These are phyloP conservation scores for Lota lota DNA, from an alignment of 2,113 vertebrate species.

Conservation along the genomic window DNA sequence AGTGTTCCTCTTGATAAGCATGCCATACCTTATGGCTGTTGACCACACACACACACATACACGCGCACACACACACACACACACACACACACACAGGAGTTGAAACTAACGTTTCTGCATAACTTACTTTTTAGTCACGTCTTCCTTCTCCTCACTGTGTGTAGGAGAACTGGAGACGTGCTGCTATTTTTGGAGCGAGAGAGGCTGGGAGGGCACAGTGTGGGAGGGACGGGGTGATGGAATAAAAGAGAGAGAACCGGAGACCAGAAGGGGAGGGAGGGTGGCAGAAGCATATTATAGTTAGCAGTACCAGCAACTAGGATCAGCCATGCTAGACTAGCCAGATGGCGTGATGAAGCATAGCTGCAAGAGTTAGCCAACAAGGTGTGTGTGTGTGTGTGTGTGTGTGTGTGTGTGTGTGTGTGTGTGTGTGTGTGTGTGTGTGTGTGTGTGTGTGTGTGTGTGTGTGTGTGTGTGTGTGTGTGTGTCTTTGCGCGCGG, in stretches of 20 bases:
- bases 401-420: background rate
- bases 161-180: conserved; percentile 14
- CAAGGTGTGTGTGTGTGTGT: background rate
- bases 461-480: background rate
- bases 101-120: background rate
- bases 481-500: background rate
- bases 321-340: background rate
- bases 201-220: conserved; percentile 13
- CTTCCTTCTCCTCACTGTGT: conserved; percentile 11
- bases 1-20: no score
- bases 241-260: background rate
- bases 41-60: background rate
- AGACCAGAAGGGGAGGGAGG: conserved; percentile 3
- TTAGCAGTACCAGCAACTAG: background rate
- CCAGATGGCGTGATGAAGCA: background rate
- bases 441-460: background rate
- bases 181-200: conserved; percentile 26
- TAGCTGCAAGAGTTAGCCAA: background rate
- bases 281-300: conserved; percentile 1
- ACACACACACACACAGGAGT: conserved; percentile 1
- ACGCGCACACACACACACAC: conserved; percentile 1
- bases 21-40: no score
- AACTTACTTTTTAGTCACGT: background rate
- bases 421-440: background rate
- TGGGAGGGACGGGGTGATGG: conserved; percentile 20